Base-by-base conservation (phyloP, 1,140 invertebrate species). In the Neodiprion fabricii region DNA sequence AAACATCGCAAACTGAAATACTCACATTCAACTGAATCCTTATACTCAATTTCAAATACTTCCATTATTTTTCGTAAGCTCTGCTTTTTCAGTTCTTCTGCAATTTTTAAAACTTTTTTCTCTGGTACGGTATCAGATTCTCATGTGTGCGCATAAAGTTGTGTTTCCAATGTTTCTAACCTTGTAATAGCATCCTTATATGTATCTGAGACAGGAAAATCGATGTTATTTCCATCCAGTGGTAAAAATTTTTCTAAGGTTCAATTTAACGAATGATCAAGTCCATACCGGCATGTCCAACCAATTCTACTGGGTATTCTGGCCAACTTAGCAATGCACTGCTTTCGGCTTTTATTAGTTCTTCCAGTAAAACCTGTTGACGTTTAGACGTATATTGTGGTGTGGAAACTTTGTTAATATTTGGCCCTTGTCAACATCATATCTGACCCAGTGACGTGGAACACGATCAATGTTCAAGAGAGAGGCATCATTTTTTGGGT, bases 61-160 rank as follows among this genome's bases (percentile, higher is more conserved):
- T 61, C 53, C 53, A 61, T 61, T 61, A 61, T n/a, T 61, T 61
- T 61, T 61, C n/a, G 53, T 61, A 61, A 61, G n/a, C 53, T 61
- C 7, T 61, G 53, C 53, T n/a, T 8, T 61, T 61, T n/a, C 11
- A 61, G 8, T 61, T 61, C 53, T 61, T 61, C 53, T 8, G 8
- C 11, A 61, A 61, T 61, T 61, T 61, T 11, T n/a, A 61, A 1
- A 61, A 8, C 7, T 61, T 8, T 61, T 3, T 12, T n/a, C 53
- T n/a, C 11, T 2, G 4, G 53, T 61, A 8, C 11, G 53, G 2
- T 61, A 61, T 61, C 53, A 61, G 53, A 61, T 61, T 61, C 53
- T 11, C 2, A 61, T 12, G 53, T 61, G 53, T 61, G 8, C 8
- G 53, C 53, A 8, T 12, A 61, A 61, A 8, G 8, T 53, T 53